Evolutionary conservation across 2,797 vertebrate genomes (phyloP), one percentile per base, ranked within the genome.

Genomic region (Malurus leucopterus): DNA sequence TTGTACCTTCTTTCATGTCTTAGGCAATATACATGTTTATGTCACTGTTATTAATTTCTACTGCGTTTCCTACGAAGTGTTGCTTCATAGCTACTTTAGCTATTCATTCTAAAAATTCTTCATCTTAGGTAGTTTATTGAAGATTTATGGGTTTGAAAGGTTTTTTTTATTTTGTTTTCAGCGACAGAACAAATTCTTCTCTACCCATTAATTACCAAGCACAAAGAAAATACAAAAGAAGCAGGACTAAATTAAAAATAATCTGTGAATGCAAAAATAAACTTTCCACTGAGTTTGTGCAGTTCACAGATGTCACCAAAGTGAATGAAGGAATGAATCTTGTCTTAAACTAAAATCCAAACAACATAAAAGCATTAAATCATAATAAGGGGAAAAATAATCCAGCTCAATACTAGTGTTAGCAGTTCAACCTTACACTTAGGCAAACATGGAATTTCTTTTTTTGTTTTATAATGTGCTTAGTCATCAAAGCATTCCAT

Each of bases 351-450:
- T 36, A 57, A 74, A 73, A 34, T 1, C 1, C 3, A 63, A 78
- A n/a, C 3, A 46, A n/a, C 27, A 50, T 51, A 63, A 64, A 84
- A 43, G 0, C 5, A 41, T 53, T 34, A 53, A 79, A 57, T 82
- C 55, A 38, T 59, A 49, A 36, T 23, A 21, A 55, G 3, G 6
- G 0, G 1, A 0, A 12, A 57, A 26, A 54, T 3, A 32, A n/a
- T 24, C 13, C 18, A 50, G 1, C 20, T 82, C 20, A 64, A 29
- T 61, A 44, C 0, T 8, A 57, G 5, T 53, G 3, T 14, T 55
- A 89, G 15, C 4, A 36, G 24, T 57, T 68, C 34, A 57, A 44
- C 3, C 2, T 67, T 51, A 30, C 6, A 32, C 29, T 64, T 80
- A 67, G 6, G 1, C 24, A 71, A 84, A 55, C 34, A 63, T 2